These are phyloP conservation scores for Thymelicus sylvestris DNA, from an alignment of 2,888 invertebrate genomes.

Conservation along the genomic window DNA sequence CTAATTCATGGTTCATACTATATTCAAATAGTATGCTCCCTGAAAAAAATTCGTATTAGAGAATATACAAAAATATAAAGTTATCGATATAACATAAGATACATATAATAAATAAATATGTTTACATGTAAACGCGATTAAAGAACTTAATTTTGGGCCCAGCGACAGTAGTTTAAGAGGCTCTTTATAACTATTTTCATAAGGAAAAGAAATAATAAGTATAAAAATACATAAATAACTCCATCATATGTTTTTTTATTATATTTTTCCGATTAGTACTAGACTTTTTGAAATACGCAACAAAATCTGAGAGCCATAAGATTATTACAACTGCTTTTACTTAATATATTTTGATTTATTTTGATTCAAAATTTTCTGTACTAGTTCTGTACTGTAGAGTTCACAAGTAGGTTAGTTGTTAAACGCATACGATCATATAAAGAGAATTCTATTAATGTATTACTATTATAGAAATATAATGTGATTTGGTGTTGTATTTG, in stretches of 20 bases:
- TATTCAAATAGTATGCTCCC: conserved; percentile 45
- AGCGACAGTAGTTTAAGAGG: conserved; percentile 47
- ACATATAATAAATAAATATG: conserved; percentile 38
- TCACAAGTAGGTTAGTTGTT: conserved; percentile 57
- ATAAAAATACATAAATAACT: conserved; percentile 48
- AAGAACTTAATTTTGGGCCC: conserved; percentile 69
- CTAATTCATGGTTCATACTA: conserved; percentile 47
- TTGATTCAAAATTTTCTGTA: conserved; percentile 13
- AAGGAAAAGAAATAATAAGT: conserved; percentile 61
- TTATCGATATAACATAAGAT: conserved; percentile 37
- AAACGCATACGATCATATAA: conserved; percentile 70
- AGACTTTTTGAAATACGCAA: not conserved
- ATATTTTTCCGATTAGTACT: conserved; percentile 3
- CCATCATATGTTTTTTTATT: conserved; percentile 37
- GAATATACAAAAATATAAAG: conserved; percentile 43
- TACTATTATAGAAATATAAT: conserved; percentile 83
- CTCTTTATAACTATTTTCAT: conserved; percentile 64
- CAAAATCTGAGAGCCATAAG: not conserved
- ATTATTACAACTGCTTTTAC: not conserved
- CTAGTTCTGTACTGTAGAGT: conserved; percentile 27
- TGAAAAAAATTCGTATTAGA: conserved; percentile 48
- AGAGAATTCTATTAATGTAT: conserved; percentile 74
- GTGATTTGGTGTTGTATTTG: conserved; percentile 85
- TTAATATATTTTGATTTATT: conserved; percentile 17
- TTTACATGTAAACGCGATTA: conserved; percentile 44